Evolutionary conservation across 2,797 vertebrate species (phyloP).

Genomic region (Gephyroberyx darwinii): DNA sequence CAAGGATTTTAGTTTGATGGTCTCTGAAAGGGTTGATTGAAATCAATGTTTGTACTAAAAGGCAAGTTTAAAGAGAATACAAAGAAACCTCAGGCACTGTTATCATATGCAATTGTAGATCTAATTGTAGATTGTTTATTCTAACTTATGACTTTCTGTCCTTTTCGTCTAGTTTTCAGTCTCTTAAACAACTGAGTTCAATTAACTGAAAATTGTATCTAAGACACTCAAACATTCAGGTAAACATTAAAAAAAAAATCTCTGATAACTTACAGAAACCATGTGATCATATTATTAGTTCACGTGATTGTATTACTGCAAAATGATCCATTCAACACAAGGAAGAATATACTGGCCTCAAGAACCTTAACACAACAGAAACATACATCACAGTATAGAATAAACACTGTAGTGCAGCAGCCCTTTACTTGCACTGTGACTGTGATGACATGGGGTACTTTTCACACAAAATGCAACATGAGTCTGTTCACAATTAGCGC

Average conservation of each 20-base stretch:
- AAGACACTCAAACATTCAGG: background rate
- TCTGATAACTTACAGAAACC: too few species aligned
- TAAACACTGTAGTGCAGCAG: background rate
- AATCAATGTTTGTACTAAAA: conserved; percentile 51
- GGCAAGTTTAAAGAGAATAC: conserved; percentile 1
- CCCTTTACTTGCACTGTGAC: background rate
- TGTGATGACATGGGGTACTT: conserved; percentile 22
- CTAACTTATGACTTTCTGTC: background rate
- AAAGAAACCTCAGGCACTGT: conserved; percentile 16
- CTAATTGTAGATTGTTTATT: background rate
- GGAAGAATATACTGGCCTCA: too few species aligned
- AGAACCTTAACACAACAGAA: too few species aligned
- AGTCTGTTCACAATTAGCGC: conserved; percentile 53
- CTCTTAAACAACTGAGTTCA: background rate
- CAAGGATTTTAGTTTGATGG: conserved; percentile 45
- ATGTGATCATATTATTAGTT: too few species aligned
- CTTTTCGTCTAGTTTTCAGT: background rate
- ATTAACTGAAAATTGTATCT: background rate
- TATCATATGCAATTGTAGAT: conserved; percentile 19
- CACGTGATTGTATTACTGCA: too few species aligned
- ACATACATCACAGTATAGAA: background rate
- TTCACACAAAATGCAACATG: conserved; percentile 33
- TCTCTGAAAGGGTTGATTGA: conserved; percentile 30
- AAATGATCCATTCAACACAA: too few species aligned
- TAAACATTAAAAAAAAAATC: background rate